These are phyloP conservation scores for Epinephelus coioides DNA, from an alignment of 2,797 vertebrate genomes.

Conservation along the genomic window DNA sequence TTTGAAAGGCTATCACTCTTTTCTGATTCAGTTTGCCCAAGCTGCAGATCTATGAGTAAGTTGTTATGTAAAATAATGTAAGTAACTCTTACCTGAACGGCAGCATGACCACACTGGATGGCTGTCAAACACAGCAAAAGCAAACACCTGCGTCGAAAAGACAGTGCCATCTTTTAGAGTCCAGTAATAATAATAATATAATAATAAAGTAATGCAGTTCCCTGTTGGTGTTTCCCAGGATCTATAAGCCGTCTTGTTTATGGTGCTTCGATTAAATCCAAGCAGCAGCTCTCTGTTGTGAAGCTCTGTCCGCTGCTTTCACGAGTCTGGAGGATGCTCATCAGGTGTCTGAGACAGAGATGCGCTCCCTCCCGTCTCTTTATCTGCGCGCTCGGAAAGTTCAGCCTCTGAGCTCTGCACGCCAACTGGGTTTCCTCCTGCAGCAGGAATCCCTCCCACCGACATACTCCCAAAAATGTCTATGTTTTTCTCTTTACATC, in stretches of 20 bases:
- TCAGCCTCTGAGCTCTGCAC: conserved; percentile 62
- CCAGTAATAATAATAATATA: conserved; percentile 17
- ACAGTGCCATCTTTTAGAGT: conserved; percentile 70
- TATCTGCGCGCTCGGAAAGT: conserved; percentile 48
- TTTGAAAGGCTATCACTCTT: background rate
- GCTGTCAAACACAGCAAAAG: conserved; percentile 81
- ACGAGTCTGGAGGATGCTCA: conserved; percentile 65
- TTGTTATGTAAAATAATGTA: background rate
- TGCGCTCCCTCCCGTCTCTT: conserved; percentile 58
- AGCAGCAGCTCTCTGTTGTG: background rate
- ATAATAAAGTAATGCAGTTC: conserved; percentile 1
- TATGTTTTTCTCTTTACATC: conserved; percentile 14
- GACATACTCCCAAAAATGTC: conserved; percentile 38
- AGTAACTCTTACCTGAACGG: conserved; percentile 78
- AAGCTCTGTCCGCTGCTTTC: background rate
- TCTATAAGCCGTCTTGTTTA: background rate
- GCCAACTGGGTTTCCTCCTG: conserved; percentile 56
- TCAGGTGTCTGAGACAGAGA: conserved; percentile 74
- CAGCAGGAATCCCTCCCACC: conserved; percentile 82
- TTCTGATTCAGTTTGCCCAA: background rate
- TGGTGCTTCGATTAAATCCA: background rate
- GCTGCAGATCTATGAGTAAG: background rate
- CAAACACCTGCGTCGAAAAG: conserved; percentile 77
- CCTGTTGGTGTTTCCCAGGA: conserved; percentile 17
- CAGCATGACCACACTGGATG: conserved; percentile 69